A percentile compares a stretch with the other conserved stretches of the same genome.
Evolutionary conservation across 2,888 invertebrate species (phyloP).

Genomic region (Dascillus cervinus): DNA sequence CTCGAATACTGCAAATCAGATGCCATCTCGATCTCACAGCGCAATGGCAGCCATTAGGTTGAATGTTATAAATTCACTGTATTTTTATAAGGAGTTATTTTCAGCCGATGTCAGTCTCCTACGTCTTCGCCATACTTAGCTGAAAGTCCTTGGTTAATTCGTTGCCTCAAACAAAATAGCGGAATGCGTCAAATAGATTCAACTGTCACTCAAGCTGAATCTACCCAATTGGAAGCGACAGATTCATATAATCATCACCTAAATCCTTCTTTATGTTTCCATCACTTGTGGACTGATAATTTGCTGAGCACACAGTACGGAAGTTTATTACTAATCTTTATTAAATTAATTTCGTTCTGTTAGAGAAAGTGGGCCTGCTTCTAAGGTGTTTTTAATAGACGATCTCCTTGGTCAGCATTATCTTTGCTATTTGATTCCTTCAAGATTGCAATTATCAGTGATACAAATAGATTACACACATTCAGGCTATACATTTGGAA

Average conservation of each 20-base stretch:
- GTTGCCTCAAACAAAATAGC: conserved; percentile 28
- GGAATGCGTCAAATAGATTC: conserved; percentile 20
- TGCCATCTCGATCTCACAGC: conserved; percentile 44
- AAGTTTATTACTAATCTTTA: too few relatives aligned
- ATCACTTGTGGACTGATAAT: conserved; percentile 83
- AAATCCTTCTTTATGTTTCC: conserved; percentile 79
- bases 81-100: conserved; percentile 20
- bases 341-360: too few relatives aligned
- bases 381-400: conserved; percentile 74
- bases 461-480: conserved; percentile 60
- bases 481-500: conserved; percentile 65
- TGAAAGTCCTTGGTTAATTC: conserved; percentile 30
- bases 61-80: conserved; percentile 22
- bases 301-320: conserved; percentile 18
- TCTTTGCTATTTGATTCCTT: conserved; percentile 67
- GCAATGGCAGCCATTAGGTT: conserved; percentile 47
- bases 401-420: conserved; percentile 81
- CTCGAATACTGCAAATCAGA: conserved; percentile 22
- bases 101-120: conserved; percentile 47
- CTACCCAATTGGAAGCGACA: conserved; percentile 29
- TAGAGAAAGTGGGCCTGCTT: conserved; percentile 52
- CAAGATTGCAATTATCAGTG: conserved; percentile 58
- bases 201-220: conserved; percentile 30
- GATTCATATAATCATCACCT: conserved; percentile 29
- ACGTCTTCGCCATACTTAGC: conserved; percentile 28